Evolutionary conservation across 1,140 invertebrate species (phyloP), one percentile per base, ranked within the genome.

Genomic region (Musca vetustissima): DNA sequence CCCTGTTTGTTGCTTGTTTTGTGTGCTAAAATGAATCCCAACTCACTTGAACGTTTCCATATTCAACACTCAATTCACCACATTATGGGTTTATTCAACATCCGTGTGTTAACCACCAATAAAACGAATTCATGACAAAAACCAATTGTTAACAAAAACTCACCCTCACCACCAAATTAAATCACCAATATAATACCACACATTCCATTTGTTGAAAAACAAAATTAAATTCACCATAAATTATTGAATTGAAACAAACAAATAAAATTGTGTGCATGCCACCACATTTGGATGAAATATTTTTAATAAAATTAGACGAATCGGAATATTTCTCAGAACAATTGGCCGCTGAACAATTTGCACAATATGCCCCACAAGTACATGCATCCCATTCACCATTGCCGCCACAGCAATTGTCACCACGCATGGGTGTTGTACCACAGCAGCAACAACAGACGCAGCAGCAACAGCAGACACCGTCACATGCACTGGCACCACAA

Each of bases 261-360:
- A 43, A 43, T n/a, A 64, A 68, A 28, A 28, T 7, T 43, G 19
- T 25, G 17, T 61, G 47, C 66, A 70, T 61, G 64, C 57, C 13
- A n/a, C n/a, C n/a, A n/a, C 6, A 7, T 48, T 55, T 61, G 53
- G 32, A 67, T 59, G 52, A 68, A 24, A 21, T 24, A 59, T 48
- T 49, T 49, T 49, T 36, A 69, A 50, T 68, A 64, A 70, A 66
- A 32, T 70, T 70, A 77, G 78, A 80, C 64, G 81, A 83, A 77
- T 82, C 81, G 73, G 81, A 83, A 76, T 82, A 83, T 75, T 83
- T 83, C 75, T 83, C 81, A 72, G 81, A 83, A 74, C 79, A 81
- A 78, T 76, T 83, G 76, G 81, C 81, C 70, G 81, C 81, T 73
- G 81, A 83, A 79, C 81, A 83, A 75, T 80, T 83, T 50, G 81